Base-by-base conservation (phyloP, 2,797 vertebrate species). In the Intellagama lesueurii region DNA sequence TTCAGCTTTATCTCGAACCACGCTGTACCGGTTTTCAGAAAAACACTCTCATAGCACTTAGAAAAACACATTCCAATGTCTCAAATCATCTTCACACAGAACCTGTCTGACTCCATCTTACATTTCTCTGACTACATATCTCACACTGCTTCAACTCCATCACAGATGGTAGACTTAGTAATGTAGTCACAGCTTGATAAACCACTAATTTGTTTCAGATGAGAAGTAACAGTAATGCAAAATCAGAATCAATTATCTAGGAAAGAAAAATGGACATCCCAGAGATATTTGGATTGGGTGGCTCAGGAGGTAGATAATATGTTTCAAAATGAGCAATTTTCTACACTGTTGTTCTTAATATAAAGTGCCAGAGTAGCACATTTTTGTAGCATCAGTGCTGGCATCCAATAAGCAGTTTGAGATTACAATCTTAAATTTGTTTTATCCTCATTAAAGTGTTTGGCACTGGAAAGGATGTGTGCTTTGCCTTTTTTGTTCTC, bases 291-390 rank as follows among this genome's bases (percentile, higher is more conserved):
- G 88, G 92, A 0, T 91, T 94, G 90, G 90, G 92, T 91, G 88
- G 94, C 81, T 90, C 84, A 70, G 72, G 89, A 66, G 81, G 92
- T 75, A 87, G 91, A 72, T 91, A 90, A 44, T 93, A 87, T 93
- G 90, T 92, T 93, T 92, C 91, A 93, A 87, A 82, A 80, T 87
- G 89, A 91, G 92, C 94, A 94, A 95, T 93, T 94, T 95, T 94
- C 94, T 0, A 0, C 81, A 79, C 66, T 79, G 90, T 90, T 92
- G 88, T 92, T 89, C 75, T 81, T 83, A 88, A 91, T 87, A 87
- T 92, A 79, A 80, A 89, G 69, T 78, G 80, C 80, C 73, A 78
- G 40, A 79, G 8, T 73, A 40, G 73, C 22, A 91, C 35, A 75
- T 30, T 87, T 40, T 79, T 52, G n/a, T 16, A 86, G 80, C 72